Evolutionary conservation across 2,888 invertebrate genomes (phyloP), one percentile per base, ranked within the genome.

Genomic region (Drosophila hamatofila): DNA sequence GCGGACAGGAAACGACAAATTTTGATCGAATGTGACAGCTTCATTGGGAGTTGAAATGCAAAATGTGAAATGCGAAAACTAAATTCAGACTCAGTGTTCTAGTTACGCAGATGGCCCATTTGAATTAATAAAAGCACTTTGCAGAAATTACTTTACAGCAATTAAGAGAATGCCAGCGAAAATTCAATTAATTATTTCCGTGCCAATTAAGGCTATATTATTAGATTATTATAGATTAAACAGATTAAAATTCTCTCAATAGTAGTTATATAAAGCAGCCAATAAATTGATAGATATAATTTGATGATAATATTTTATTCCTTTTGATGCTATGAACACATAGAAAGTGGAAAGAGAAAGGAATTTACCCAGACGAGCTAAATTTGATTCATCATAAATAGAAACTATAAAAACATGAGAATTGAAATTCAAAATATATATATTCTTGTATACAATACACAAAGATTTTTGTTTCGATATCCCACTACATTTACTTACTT

Each of bases 1-100:
- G 57, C 52, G 44, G 54, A 42, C 58, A 51, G 67, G 57, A 54
- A 75, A 42, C 42, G 44, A 61, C 39, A 59, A 78, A 59, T 62
- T 49, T 59, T 59, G 52, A 60, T 71, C 41, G 42, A 35, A 57
- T 54, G 11, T 52, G 58, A 64, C 46, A 49, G 46, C 23, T 18
- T 33, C 37, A 25, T 9, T 42, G 58, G 18, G 62, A 60, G 41
- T 37, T 27, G 11, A 41, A 56, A 56, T 52, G 51, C n/a, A 16
- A 14, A 48, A 33, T 46, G 35, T 11, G 9, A 60, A 30, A 41
- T 30, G 65, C 1, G 30, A 16, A 63, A 52, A 25, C 23, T 9
- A 35, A 37, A 37, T 16, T 52, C n/a, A n/a, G 14, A 46, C 21
- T 48, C n/a, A 5, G 25, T 30, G 41, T 41, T 21, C 30, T 25